Evolutionary conservation across 2,888 invertebrate species (phyloP), one percentile per base, ranked within the genome.

Genomic region (Drosophila robusta): DNA sequence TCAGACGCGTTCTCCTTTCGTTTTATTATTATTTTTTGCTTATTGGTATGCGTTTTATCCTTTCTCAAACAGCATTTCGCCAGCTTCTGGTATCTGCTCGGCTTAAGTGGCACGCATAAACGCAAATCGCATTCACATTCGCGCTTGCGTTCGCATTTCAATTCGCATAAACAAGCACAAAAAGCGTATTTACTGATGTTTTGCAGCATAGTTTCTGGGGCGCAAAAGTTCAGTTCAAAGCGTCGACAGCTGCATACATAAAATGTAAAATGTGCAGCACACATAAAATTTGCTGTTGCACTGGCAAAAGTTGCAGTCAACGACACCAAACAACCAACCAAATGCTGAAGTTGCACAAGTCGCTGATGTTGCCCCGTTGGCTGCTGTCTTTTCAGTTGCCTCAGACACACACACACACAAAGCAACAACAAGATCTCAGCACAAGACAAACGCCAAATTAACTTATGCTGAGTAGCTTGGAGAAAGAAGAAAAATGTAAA

Each of bases 391-490:
- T 47, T 39, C 22, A 50, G 29, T 41, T 50, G 39, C 47, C 46
- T 29, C 38, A 58, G 47, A 68, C 42, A 52, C 51, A 68, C 39
- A 52, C 50, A 45, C 46, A 51, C 18, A 39, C n/a, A 51, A 46
- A 44, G n/a, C 54, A 67, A 69, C 57, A 75, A 52, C 50, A 51
- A 42, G 64, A 69, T 55, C 63, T 76, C 66, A 58, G 67, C 64
- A 63, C 45, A 83, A 83, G 81, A 83, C 74, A 84, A 84, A 84
- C 81, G 80, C 70, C 67, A 84, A 83, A 83, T 87, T 87, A 83
- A 83, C 87, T 83, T 87, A 83, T 87, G 87, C 84, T 66, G 84
- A 78, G 81, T 74, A 69, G 80, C 81, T 45, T 26, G 22, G 38
- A 46, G 32, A 39, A 29, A n/a, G 22, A n/a, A 34, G 24, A 72